Evolutionary conservation across 2,113 vertebrate species (phyloP), one percentile per base, ranked within the genome.

Genomic region (Guaruba guarouba): DNA sequence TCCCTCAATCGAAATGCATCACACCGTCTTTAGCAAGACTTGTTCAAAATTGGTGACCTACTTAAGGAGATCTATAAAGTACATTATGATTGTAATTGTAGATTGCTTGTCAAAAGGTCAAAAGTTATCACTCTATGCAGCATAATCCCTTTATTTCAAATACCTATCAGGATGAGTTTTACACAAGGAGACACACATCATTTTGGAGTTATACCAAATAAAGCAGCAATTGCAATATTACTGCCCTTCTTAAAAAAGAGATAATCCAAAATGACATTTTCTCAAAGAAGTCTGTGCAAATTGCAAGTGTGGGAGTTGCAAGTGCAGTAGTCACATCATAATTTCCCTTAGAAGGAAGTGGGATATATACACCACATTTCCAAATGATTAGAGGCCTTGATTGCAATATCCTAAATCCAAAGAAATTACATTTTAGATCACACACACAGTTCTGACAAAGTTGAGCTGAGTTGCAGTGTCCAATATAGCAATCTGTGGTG

Each of bases 221-320:
- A 96, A 70, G 35, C 55, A 86, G 37, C 4, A 11, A 71, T 55
- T 95, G 37, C 55, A 91, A 19, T 29, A 23, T 25, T 44, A 82
- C 18, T 37, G 64, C n/a, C 44, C 31, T 71, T 33, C 3, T 25
- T 43, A 20, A 6, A 49, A 55, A 35, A 14, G 24, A 28, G 9
- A 82, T 95, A 96, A 92, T 37, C 46, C 75, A 97, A 92, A 95
- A 48, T 66, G 13, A 93, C 82, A 86, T 95, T 75, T 90, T 90
- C 87, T n/a, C 90, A 28, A 92, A 96, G 46, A 48, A 91, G 20
- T n/a, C 88, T 86, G 69, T 89, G 59, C 57, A 59, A 59, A 59
- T 24, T 59, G 57, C 57, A 59, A 59, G 57, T 92, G 41, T 62
- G 81, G 43, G 59, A 95, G 62, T 79, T 81, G 49, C 87, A 89